Conservation (phyloP, 2,888 invertebrate species). For the Drosophila subquinaria region DNA sequence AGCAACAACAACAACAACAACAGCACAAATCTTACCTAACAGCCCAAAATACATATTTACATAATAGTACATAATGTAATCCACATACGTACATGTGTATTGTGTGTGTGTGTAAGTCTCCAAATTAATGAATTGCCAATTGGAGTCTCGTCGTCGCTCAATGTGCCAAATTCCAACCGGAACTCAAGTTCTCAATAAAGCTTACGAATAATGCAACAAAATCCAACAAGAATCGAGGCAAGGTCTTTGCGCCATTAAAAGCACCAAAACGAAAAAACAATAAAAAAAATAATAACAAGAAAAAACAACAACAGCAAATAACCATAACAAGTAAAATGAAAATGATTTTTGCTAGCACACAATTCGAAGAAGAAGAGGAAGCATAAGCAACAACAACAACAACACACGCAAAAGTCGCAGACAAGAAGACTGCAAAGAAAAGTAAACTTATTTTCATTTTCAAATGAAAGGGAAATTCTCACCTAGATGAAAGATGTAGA, state of each 20-base stretch:
- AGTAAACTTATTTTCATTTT: slow-evolving; percentile 83
- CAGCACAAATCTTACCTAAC: slow-evolving; percentile 54
- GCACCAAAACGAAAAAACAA: not conserved
- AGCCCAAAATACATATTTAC: slow-evolving; percentile 31
- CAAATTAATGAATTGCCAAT: slow-evolving; percentile 48
- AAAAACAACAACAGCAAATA: slow-evolving; percentile 1
- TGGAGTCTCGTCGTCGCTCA: slow-evolving; percentile 25
- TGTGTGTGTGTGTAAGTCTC: slow-evolving; percentile 30
- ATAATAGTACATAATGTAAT: not conserved
- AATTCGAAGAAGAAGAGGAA: slow-evolving; percentile 7
- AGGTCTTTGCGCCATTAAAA: slow-evolving; percentile 30
- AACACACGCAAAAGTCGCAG: slow-evolving; percentile 5
- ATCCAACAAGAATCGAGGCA: slow-evolving; percentile 33
- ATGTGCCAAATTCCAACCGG: slow-evolving; percentile 55
- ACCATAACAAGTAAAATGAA: slow-evolving; percentile 7
- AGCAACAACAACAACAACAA: slow-evolving; percentile 19
- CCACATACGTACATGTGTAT: slow-evolving; percentile 26
- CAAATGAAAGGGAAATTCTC: slow-evolving; percentile 84
- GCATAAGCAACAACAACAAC: slow-evolving; percentile 7
- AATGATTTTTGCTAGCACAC: slow-evolving; percentile 2
- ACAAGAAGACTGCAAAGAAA: slow-evolving; percentile 61
- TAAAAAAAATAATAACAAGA: slow-evolving; percentile 22
- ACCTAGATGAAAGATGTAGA: slow-evolving; percentile 70
- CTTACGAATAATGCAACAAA: slow-evolving; percentile 16
- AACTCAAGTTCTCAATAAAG: slow-evolving; percentile 30